A percentile compares a stretch with the other conserved stretches of the same genome.
These are phyloP conservation scores for Heptranchias perlo DNA, from an alignment of 2,113 vertebrate species.

Conservation along the genomic window DNA sequence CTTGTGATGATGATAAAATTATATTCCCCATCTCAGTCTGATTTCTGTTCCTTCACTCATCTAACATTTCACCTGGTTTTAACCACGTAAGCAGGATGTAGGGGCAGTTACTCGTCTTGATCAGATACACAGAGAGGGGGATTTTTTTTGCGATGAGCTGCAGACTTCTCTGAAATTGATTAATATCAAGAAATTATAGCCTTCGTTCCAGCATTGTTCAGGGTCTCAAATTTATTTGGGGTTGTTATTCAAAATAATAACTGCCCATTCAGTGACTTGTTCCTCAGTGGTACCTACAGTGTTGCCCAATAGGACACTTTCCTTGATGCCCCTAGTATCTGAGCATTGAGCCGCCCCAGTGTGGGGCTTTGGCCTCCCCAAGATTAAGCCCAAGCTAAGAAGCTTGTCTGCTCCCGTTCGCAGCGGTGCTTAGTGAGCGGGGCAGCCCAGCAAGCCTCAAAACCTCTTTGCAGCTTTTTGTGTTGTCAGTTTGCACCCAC, in stretches of 20 bases:
- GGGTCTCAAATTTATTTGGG: background rate
- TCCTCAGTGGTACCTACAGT: background rate
- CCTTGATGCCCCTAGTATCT: background rate
- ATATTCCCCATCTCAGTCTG: background rate
- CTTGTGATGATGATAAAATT: background rate
- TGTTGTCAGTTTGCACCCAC: background rate
- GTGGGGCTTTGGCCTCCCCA: background rate
- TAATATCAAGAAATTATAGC: background rate
- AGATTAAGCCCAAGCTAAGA: too few species aligned
- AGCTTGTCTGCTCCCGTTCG: too few species aligned
- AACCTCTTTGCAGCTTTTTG: background rate
- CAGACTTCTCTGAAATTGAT: background rate
- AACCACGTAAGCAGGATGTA: background rate
- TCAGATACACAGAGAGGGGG: background rate
- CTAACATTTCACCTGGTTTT: background rate
- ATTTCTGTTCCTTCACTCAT: background rate
- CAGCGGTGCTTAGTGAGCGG: too few species aligned
- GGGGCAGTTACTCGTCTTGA: background rate
- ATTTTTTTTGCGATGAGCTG: constrained; percentile 6
- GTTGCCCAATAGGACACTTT: background rate
- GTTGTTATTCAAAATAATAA: background rate
- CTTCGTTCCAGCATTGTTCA: background rate
- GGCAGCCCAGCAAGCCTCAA: background rate
- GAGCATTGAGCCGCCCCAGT: too few species aligned
- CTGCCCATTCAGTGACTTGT: background rate